Evolutionary conservation across 53 echinoderm and acorn worm genomes (phyloP).

Genomic region (Echinometra lucunter): DNA sequence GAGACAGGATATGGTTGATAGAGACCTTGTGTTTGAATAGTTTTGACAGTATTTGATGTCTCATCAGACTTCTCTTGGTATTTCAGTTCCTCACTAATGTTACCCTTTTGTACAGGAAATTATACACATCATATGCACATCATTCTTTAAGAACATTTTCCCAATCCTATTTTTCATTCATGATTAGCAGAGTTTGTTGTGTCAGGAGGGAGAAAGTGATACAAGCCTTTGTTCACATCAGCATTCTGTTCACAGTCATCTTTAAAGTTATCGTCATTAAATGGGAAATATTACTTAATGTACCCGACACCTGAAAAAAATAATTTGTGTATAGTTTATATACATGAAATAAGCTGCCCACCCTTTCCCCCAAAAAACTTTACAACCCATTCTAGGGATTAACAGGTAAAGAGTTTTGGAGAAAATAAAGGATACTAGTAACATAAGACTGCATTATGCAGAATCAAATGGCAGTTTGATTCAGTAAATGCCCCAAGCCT

Average conservation of each 20-base stretch:
- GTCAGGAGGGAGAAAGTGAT: background rate
- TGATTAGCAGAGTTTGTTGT: background rate
- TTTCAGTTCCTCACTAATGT: background rate
- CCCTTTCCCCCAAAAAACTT: too few species aligned
- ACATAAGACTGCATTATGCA: too few species aligned
- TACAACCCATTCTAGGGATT: too few species aligned
- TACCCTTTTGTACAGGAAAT: background rate
- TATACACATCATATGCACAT: background rate
- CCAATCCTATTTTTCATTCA: background rate
- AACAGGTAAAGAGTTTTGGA: too few species aligned
- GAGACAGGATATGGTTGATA: background rate
- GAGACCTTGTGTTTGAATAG: constrained; percentile 21
- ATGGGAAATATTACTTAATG: too few species aligned
- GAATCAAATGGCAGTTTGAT: too few species aligned
- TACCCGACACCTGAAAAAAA: too few species aligned
- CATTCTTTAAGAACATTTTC: background rate
- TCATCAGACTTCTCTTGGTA: background rate
- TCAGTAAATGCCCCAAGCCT: too few species aligned
- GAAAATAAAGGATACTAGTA: too few species aligned
- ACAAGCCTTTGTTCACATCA: background rate
- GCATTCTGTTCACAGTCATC: background rate
- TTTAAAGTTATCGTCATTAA: background rate
- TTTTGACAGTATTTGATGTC: background rate
- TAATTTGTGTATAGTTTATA: too few species aligned
- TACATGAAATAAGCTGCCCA: too few species aligned